Evolutionary conservation across 1,140 invertebrate genomes (phyloP).

Genomic region (Trissolcus basalis): DNA sequence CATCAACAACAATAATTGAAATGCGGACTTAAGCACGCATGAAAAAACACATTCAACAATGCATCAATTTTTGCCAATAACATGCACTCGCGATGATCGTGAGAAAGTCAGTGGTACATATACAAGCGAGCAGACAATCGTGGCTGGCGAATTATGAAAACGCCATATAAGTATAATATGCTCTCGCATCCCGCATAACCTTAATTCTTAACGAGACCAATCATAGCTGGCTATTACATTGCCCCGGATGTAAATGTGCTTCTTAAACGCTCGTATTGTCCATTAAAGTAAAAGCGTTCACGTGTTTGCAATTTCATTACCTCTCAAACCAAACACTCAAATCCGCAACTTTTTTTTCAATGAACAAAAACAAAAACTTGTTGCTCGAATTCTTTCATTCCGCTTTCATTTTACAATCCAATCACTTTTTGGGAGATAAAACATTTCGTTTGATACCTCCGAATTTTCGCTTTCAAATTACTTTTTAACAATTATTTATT

Average conservation of each 20-base stretch:
- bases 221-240: slow-evolving; percentile 16
- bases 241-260: slow-evolving; percentile 12
- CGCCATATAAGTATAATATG: slow-evolving; percentile 9
- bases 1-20: slow-evolving; percentile 29
- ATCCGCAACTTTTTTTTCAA: no score
- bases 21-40: slow-evolving; percentile 3
- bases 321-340: no score
- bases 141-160: slow-evolving; percentile 15
- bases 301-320: neutral
- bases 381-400: no score
- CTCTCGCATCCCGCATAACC: slow-evolving; percentile 10
- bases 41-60: slow-evolving; percentile 17
- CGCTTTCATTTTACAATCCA: no score
- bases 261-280: slow-evolving; percentile 13
- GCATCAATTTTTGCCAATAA: slow-evolving; percentile 22
- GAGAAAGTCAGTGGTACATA: slow-evolving; percentile 5
- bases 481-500: no score
- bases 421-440: no score
- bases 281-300: slow-evolving; percentile 20
- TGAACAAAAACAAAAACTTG: no score
- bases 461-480: no score
- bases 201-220: slow-evolving; percentile 18
- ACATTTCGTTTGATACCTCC: no score
- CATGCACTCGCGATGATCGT: slow-evolving; percentile 12
- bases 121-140: slow-evolving; percentile 5